Evolutionary conservation across 2,888 invertebrate species (phyloP), one percentile per base, ranked within the genome.

Genomic region (Noctua janthe): DNA sequence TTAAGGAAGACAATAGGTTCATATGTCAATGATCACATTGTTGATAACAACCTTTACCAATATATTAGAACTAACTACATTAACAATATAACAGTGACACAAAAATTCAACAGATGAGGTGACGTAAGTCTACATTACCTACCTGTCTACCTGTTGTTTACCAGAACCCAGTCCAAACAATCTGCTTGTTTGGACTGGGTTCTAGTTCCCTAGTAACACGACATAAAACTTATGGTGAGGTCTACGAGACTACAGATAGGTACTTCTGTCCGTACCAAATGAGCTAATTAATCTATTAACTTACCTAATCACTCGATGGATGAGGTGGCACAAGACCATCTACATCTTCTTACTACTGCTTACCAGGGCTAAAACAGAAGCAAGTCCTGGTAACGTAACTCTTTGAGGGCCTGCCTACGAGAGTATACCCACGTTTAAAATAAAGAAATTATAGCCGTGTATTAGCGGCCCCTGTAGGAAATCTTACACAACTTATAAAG

Each of bases 301-400:
- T 54, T 23, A 54, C 23, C 51, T 13, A 59, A 51, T 10, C 54
- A 66, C n/a, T 56, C 2, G 39, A 59, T 35, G 7, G 15, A 69
- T 29, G 56, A 67, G 54, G 17, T 39, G 17, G 39, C 35, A 70
- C n/a, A 69, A 49, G 10, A 15, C n/a, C 59, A 59, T 39, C 39
- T 80, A 69, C 20, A 17, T 54, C 8, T 23, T 73, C 17, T 64
- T 62, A 51, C 17, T 83, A 64, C 43, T 80, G 73, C 51, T 59
- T 75, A 51, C 20, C 20, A 81, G 51, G 59, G 29, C 69, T 54
- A 20, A 82, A 35, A 39, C 47, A 76, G 29, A 39, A 35, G 6
- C 2, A 20, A 20, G 13, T n/a, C 59, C 56, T 59, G 51, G 43
- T 43, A 82, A 51, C 35, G 51, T 13, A 74, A 51, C 8, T 59